phyloP scores from a whole-genome alignment of 2,797 vertebrate species.

The Capromys pilorides region DNA sequence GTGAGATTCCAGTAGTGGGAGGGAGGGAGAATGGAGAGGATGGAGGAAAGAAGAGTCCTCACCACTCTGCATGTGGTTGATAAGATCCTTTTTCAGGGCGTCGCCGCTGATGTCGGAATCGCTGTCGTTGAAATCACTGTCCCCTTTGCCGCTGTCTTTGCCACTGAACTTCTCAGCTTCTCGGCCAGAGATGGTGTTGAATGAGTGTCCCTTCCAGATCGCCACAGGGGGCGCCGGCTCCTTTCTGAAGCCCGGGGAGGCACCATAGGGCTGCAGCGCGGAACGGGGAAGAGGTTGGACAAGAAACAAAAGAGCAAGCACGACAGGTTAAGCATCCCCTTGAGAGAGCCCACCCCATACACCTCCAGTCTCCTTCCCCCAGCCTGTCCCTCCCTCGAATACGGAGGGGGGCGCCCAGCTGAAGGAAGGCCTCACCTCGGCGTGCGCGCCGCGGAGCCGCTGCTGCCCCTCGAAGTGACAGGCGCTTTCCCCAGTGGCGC shows the following conservation, averaged over 20 bases:
- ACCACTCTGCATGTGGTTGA: slow-evolving; percentile 93
- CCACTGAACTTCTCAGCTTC: slow-evolving; percentile 97
- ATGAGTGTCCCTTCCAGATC: slow-evolving; percentile 97
- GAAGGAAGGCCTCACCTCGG: slow-evolving; percentile 89
- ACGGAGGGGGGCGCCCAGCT: slow-evolving; percentile 69
- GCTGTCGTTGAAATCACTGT: slow-evolving; percentile 99
- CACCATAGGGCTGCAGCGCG: slow-evolving; percentile 89
- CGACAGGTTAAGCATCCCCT: slow-evolving; percentile 43
- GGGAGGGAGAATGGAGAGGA: background rate
- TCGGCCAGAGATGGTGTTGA: slow-evolving; percentile 93
- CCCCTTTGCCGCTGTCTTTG: slow-evolving; percentile 98
- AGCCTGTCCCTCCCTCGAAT: slow-evolving; percentile 69
- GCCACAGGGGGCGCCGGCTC: slow-evolving; percentile 91
- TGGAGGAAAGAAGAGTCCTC: slow-evolving; percentile 68
- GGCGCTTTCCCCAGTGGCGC: slow-evolving; percentile 84
- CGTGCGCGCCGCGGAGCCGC: slow-evolving; percentile 89
- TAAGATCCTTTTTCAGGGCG: slow-evolving; percentile 94
- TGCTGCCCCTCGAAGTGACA: slow-evolving; percentile 92
- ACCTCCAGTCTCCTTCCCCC: slow-evolving; percentile 69
- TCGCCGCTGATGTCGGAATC: slow-evolving; percentile 97
- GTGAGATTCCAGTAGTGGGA: background rate
- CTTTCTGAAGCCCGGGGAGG: slow-evolving; percentile 91
- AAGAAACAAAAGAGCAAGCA: slow-evolving; percentile 9
- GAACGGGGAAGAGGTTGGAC: background rate
- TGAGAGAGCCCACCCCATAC: background rate